Percentiles rank a stretch among this genome's conserved stretches.
phyloP scores from a whole-genome alignment of 2,888 invertebrate species.

The Apodemia hepburni region DNA sequence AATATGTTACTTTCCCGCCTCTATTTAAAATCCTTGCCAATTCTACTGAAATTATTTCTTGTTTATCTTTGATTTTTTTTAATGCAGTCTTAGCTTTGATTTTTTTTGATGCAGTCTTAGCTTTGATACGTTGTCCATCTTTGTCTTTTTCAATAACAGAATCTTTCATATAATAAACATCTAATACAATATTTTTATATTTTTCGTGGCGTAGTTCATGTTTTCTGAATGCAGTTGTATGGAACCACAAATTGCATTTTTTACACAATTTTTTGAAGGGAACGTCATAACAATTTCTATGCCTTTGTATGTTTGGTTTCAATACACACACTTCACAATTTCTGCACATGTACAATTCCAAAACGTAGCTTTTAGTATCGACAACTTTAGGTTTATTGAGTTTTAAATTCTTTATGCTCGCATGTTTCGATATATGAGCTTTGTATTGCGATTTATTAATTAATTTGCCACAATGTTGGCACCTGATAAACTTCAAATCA shows the following conservation, averaged over 20 bases:
- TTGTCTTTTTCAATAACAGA: background rate
- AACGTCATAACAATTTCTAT: background rate
- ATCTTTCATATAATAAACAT: background rate
- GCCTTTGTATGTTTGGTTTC: background rate
- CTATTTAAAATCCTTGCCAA: background rate
- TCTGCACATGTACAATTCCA: constrained; percentile 27
- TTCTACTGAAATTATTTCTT: background rate
- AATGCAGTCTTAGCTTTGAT: background rate
- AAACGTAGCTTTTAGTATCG: background rate
- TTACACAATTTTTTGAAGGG: constrained; percentile 22
- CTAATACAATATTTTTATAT: background rate
- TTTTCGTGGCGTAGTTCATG: background rate
- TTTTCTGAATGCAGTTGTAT: background rate
- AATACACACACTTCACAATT: constrained; percentile 25
- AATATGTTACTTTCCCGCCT: constrained; percentile 2
- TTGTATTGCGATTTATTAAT: constrained; percentile 28
- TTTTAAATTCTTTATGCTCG: constrained; percentile 8
- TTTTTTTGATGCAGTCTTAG: background rate
- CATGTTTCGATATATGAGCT: constrained; percentile 23
- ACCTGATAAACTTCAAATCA: constrained; percentile 32
- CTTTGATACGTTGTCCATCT: background rate
- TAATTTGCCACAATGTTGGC: constrained; percentile 31
- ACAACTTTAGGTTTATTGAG: constrained; percentile 3
- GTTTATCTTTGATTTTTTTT: background rate
- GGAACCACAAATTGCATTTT: constrained; percentile 24